Base-by-base conservation (phyloP, 2,797 vertebrate genomes). In the Clarias fuscus region DNA sequence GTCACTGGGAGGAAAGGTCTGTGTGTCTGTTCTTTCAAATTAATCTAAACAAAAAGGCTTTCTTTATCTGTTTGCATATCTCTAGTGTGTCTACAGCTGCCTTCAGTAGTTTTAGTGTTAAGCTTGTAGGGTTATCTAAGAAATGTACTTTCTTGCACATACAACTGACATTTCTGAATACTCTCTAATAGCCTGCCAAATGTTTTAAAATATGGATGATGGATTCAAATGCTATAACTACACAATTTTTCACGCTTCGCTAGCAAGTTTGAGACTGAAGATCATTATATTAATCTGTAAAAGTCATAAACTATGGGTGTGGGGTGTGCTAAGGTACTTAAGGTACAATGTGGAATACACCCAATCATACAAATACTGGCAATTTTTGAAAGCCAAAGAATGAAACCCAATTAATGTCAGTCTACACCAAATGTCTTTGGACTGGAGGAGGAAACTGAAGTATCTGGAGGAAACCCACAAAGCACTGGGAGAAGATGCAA, bases 1-100 rank as follows among this genome's bases (percentile, higher is more conserved):
- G 58, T 5, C 22, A 61, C 37, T 70, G 48, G 68, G 68, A 64
- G 67, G 30, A n/a, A 17, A 71, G 24, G 20, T 65, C 85, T 64
- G 17, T 20, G 73, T 18, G 33, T 78, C 72, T 56, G 81, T 58
- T 40, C 65, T 24, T 33, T 86, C 20, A 11, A 71, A 33, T 58
- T n/a, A 56, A 64, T 82, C 85, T 86, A 20, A 37, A 73, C 24
- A 40, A 56, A 70, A 61, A 80, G 22, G 17, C 40, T 82, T 86
- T 27, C 67, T 67, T 76, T 82, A 83, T 88, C 80, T 59, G 71
- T 77, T 71, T 75, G 61, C 33, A 17, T 82, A 48, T 81, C 79
- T 48, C 7, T 30, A 53, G 40, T 27, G 13, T 20, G 40, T 67
- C 79, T 67, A 20, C 64, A 61, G 48, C 30, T 75, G 61, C 27